phyloP scores from a whole-genome alignment of 2,888 invertebrate species.

The Hydriomena furcata region DNA sequence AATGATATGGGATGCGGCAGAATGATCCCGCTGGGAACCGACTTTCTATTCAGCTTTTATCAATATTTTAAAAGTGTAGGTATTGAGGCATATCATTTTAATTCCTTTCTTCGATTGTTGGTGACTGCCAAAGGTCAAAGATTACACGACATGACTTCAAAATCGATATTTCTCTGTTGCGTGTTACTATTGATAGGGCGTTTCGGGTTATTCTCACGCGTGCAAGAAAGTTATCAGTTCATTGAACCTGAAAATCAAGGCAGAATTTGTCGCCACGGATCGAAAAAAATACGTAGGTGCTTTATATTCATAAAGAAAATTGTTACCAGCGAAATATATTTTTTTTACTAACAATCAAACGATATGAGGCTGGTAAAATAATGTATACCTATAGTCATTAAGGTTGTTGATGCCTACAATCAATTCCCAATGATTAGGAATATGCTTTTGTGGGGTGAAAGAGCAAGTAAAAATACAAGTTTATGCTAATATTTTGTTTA shows the following conservation, averaged over 20 bases:
- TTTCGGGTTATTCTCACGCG: slow-evolving; percentile 33
- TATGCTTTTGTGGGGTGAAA: slow-evolving; percentile 20
- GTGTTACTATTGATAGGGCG: slow-evolving; percentile 27
- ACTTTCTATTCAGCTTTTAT: slow-evolving; percentile 38
- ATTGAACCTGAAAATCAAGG: slow-evolving; percentile 44
- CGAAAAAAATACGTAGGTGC: slow-evolving; percentile 24
- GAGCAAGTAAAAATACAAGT: slow-evolving; percentile 34
- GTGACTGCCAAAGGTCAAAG: slow-evolving; percentile 24
- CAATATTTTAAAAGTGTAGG: slow-evolving; percentile 25
- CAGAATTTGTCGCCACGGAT: slow-evolving; percentile 26
- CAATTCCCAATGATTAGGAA: slow-evolving; percentile 33
- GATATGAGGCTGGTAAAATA: slow-evolving; percentile 30
- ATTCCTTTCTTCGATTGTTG: slow-evolving; percentile 1
- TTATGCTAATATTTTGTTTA: slow-evolving; percentile 46
- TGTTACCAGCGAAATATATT: slow-evolving; percentile 19
- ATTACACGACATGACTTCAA: slow-evolving; percentile 13
- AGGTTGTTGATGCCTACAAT: slow-evolving; percentile 31
- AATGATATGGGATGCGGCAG: slow-evolving; percentile 47
- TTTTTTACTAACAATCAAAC: slow-evolving; percentile 31
- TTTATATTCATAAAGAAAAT: slow-evolving; percentile 27
- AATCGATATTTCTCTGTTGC: slow-evolving; percentile 26
- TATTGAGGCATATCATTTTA: slow-evolving; percentile 5
- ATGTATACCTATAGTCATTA: slow-evolving; percentile 36
- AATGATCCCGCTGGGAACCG: slow-evolving; percentile 40
- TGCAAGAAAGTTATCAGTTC: slow-evolving; percentile 39